Evolutionary conservation across 2,113 vertebrate species (phyloP), one percentile per base, ranked within the genome.

Genomic region (Neodon shergylaensis): DNA sequence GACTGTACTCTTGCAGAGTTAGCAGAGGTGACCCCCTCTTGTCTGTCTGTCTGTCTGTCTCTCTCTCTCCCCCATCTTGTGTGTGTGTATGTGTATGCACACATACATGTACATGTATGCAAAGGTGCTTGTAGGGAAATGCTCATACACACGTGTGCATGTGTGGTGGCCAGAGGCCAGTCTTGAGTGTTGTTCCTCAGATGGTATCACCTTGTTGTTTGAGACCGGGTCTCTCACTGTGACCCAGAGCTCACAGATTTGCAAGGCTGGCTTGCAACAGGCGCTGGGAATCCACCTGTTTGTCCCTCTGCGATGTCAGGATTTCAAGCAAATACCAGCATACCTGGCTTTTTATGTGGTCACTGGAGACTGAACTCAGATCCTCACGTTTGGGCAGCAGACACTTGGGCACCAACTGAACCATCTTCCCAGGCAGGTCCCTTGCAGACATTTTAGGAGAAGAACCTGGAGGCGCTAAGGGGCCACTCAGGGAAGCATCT

Each of bases 11-110:
- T 5, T 42, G 31, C 21, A 36, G 31, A 47, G 8, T 42, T 54
- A 54, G 54, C 54, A 54, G 16, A 54, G 4, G 54, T 54, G 54
- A 16, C 11, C 19, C 26, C 13, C 79, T 26, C 79, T 24, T 72
- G 7, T 72, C 33, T 72, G 2, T 54, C 33, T 58, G 1, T 21
- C 47, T 33, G 1, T n/a, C 78, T 22, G 0, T n/a, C 1, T 58
- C 54, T 58, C 54, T 58, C 4, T 19, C 54, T 54, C 54, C 6
- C 54, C 12, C 54, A 8, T 3, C 28, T 8, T 42, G n/a, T 26
- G 44, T 78, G 47, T 79, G 78, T 22, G 17, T 81, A 28, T 52
- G 36, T 61, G 39, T 44, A 24, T 83, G n/a, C 63, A 58, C 21
- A 16, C 21, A 33, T 24, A 61, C 24, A 24, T 83, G 11, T 63